Percentiles rank a stretch among this genome's conserved stretches.
Evolutionary conservation across 1,140 invertebrate genomes (phyloP).

Genomic region (Alviniconcha marisindica): DNA sequence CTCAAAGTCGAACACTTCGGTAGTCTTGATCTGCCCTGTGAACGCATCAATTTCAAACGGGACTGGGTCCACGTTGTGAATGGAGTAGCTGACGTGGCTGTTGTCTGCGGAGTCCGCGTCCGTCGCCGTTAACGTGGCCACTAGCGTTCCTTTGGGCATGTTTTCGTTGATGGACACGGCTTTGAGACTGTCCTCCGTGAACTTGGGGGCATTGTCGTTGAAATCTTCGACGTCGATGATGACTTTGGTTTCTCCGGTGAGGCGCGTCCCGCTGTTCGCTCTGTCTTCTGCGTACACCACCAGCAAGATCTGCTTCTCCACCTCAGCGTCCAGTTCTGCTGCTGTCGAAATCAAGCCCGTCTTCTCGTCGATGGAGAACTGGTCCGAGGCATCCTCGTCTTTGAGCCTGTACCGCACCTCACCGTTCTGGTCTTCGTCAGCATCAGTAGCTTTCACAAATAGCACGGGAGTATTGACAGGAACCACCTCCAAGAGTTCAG

Average conservation of each 20-base stretch:
- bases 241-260: conserved; percentile 80
- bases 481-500: conserved; percentile 90
- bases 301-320: conserved; percentile 54
- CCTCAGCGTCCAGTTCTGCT: conserved; percentile 66
- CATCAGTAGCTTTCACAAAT: conserved; percentile 66
- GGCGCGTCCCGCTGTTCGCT: conserved; percentile 87
- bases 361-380: conserved; percentile 76
- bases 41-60: conserved; percentile 98
- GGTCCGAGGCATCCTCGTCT: conserved; percentile 60
- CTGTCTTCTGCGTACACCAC: conserved; percentile 77
- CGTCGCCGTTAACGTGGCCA: conserved; percentile 88
- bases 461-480: conserved; percentile 91
- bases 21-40: conserved; percentile 90
- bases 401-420: conserved; percentile 87
- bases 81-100: conserved; percentile 94
- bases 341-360: conserved; percentile 94
- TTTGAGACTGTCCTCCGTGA: conserved; percentile 51
- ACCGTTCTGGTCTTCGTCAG: conserved; percentile 87
- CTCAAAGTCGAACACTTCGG: conserved; percentile 91
- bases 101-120: conserved; percentile 96
- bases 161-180: conserved; percentile 85
- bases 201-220: conserved; percentile 74
- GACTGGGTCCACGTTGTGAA: conserved; percentile 88
- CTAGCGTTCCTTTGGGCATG: conserved; percentile 85
- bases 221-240: conserved; percentile 71